A percentile compares a stretch with the other conserved stretches of the same genome.
These are phyloP conservation scores for Spinibarbus caldwelli DNA, from an alignment of 2,797 vertebrate species.

Conservation along the genomic window DNA sequence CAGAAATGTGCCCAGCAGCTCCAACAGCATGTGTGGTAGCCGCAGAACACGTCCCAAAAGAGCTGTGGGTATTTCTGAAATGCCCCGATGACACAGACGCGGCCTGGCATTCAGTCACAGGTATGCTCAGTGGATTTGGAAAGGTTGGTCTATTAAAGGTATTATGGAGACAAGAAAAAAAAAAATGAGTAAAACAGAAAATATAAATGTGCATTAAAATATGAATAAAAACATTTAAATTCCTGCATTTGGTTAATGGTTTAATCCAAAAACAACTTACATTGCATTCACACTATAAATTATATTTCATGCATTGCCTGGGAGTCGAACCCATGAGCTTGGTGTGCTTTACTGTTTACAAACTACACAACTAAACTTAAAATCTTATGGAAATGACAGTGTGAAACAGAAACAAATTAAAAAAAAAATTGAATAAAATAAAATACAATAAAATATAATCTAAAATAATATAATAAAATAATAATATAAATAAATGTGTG, in stretches of 20 bases:
- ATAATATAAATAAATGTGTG: too few species aligned
- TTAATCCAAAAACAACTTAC: not conserved
- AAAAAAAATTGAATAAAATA: not conserved
- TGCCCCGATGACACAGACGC: not conserved
- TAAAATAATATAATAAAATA: not conserved
- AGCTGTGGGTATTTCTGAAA: constrained; percentile 10
- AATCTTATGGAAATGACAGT: not conserved
- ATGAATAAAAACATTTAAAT: not conserved
- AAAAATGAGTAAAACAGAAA: not conserved
- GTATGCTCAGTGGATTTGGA: not conserved
- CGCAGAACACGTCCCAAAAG: constrained; percentile 14
- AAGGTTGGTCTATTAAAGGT: not conserved
- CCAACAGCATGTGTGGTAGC: not conserved
- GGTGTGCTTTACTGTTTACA: not conserved
- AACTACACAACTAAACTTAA: not conserved
- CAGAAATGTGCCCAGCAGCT: constrained; percentile 13
- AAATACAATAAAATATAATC: not conserved
- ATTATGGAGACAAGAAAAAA: not conserved
- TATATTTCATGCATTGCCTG: not conserved
- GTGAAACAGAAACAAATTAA: not conserved
- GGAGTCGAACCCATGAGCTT: not conserved
- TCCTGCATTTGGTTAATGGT: not conserved
- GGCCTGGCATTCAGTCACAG: constrained; percentile 5
- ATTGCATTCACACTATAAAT: not conserved
- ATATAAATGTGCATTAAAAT: not conserved